Evolutionary conservation across 2,797 vertebrate species (phyloP).

Genomic region (Neopelma chrysocephalum): DNA sequence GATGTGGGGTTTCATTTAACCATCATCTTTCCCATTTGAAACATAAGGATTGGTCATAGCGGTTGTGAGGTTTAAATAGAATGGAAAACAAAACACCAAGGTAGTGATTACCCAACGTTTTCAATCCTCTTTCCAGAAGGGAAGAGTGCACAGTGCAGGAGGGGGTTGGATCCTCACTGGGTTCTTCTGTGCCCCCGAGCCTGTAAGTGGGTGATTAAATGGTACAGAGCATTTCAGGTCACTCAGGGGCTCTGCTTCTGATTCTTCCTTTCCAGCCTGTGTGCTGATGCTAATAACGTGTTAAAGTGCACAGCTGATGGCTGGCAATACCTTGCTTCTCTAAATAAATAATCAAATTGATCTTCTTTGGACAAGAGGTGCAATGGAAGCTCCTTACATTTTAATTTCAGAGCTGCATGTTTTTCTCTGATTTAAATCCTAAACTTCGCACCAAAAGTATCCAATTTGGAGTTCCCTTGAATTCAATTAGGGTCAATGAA

Average conservation of each 20-base stretch:
- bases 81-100: neutral
- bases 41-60: neutral
- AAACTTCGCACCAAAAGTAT: neutral
- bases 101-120: neutral
- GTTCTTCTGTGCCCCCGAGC: neutral
- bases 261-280: neutral
- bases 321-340: neutral
- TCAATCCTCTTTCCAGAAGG: neutral
- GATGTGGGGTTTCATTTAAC: neutral
- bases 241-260: neutral
- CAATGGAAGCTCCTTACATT: neutral
- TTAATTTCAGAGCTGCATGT: neutral
- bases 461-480: neutral
- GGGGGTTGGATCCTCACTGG: neutral
- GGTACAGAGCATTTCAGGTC: neutral
- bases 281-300: neutral
- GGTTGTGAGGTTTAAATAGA: neutral
- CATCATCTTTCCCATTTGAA: neutral
- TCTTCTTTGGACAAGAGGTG: neutral
- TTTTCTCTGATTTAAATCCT: neutral
- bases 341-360: neutral
- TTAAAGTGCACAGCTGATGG: neutral
- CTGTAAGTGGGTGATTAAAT: neutral
- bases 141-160: no score
- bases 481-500: neutral